Evolutionary conservation across 1,140 invertebrate genomes (phyloP).

Genomic region (Leptinotarsa lineolata): DNA sequence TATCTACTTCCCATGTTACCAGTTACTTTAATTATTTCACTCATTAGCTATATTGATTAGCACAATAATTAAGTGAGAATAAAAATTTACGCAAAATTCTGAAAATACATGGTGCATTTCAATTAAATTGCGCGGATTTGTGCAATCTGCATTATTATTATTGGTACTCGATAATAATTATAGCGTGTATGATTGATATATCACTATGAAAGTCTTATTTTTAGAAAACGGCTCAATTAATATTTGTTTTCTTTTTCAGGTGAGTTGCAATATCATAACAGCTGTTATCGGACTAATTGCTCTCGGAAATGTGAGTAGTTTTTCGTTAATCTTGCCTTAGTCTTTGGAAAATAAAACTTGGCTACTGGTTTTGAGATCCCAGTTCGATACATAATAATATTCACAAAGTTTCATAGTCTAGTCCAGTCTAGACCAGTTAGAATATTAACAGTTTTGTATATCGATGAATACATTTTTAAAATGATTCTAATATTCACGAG

Average conservation of each 20-base stretch:
- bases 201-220: background rate
- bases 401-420: too few relatives aligned
- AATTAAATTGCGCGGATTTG: background rate
- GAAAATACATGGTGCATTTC: constrained; percentile 1
- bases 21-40: constrained; percentile 4
- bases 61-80: constrained; percentile 19
- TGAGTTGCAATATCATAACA: background rate
- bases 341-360: too few relatives aligned
- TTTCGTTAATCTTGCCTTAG: background rate
- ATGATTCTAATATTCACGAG: too few relatives aligned
- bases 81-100: constrained; percentile 19
- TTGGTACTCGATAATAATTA: constrained; percentile 3
- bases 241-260: background rate
- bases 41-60: constrained; percentile 14
- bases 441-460: too few relatives aligned
- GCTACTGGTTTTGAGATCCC: too few relatives aligned
- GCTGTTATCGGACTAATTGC: background rate
- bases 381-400: too few relatives aligned
- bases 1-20: background rate
- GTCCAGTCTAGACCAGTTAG: too few relatives aligned
- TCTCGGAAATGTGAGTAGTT: background rate
- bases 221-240: background rate
- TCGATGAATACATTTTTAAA: too few relatives aligned
- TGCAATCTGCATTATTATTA: background rate
- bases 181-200: background rate